These are phyloP conservation scores for Callimorpha dominula DNA, from an alignment of 2,888 invertebrate genomes.

Conservation along the genomic window DNA sequence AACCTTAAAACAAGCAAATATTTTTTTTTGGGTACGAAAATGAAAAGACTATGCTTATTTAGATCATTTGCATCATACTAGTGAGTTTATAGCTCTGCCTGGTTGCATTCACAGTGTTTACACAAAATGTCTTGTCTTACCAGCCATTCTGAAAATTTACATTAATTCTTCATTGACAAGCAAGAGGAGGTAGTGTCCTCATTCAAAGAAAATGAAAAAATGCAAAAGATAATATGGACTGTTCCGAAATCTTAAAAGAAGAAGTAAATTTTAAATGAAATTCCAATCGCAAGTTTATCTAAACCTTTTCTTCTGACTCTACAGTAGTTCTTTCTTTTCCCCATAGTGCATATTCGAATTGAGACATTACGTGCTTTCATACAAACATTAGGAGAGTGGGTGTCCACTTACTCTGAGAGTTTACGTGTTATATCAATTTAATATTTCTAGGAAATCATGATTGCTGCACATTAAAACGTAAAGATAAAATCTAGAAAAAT, in stretches of 20 bases:
- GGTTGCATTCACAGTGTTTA: no score
- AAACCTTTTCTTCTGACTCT: conserved; percentile 59
- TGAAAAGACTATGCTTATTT: no score
- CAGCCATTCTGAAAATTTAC: no score
- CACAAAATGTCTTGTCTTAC: no score
- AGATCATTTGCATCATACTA: no score
- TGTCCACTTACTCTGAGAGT: conserved; percentile 65
- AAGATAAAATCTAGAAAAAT: background rate
- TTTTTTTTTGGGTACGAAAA: no score
- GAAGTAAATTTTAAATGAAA: background rate
- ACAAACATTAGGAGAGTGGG: conserved; percentile 67
- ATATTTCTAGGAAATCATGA: conserved; percentile 32
- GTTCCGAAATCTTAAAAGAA: background rate
- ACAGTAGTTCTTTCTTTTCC: conserved; percentile 73
- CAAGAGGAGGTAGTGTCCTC: no score
- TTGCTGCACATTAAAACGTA: conserved; percentile 15
- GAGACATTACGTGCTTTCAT: conserved; percentile 78
- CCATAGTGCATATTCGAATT: conserved; percentile 73
- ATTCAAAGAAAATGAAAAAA: background rate
- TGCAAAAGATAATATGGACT: background rate
- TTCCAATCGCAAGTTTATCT: background rate
- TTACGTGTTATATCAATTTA: conserved; percentile 50
- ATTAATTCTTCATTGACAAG: no score
- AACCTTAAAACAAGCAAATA: no score
- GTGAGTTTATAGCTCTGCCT: no score